Evolutionary conservation across 2,113 vertebrate species (phyloP), one percentile per base, ranked within the genome.

Genomic region (Misgurnus anguillicaudatus): DNA sequence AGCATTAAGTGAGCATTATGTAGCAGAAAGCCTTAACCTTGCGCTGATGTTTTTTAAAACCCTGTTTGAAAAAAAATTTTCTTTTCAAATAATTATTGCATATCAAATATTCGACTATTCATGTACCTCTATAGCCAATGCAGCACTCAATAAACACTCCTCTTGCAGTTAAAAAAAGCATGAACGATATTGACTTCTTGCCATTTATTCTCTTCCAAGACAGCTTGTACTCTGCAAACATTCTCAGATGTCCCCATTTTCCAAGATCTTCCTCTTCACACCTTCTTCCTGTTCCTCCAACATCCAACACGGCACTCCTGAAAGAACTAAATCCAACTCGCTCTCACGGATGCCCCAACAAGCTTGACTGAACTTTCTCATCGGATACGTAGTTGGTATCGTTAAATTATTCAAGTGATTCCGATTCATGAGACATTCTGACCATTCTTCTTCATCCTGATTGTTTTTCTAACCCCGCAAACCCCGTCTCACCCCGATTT

Each of bases 121-220:
- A 36, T 4, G 36, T 51, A 16, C 62, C 55, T 42, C n/a, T 62
- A 16, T 17, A 65, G 36, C 51, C 16, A 13, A 75, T 82, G 63
- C 31, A 9, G 62, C 53, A 58, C 55, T 47, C 77, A 77, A 73
- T 51, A 58, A 76, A 80, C 48, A 31, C 24, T 69, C 48, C 42
- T 71, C 38, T 17, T 64, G 60, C 48, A 71, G 70, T 55, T 62
- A 68, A 69, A 75, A 19, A n/a, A 45, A 71, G 8, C 13, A 31
- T 75, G 76, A 80, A 55, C 61, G 55, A 11, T 64, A 65, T 45
- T 21, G 42, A 68, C 60, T 73, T 79, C 42, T 63, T 72, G 57
- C 55, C 63, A 71, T 67, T 77, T 62, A 83, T 45, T 51, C 17
- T 60, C 55, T 13, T 72, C 61, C 38, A 75, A 63, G 57, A 62